Evolutionary conservation across 2,797 vertebrate species (phyloP).

Genomic region (Manis pentadactyla): DNA sequence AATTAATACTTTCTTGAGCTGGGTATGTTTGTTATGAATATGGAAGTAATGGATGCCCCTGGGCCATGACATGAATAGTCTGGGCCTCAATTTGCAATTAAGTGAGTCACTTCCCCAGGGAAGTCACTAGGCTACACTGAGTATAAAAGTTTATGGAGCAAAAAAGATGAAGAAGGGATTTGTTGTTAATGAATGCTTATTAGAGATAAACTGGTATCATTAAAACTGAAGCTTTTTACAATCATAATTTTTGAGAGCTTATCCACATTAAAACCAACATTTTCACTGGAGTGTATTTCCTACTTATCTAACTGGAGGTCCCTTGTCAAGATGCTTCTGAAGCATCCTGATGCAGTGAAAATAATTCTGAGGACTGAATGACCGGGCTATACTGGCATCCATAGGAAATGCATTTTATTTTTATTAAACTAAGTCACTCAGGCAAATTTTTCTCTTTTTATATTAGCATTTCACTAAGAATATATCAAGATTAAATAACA

Average conservation of each 20-base stretch:
- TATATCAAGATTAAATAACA: not conserved
- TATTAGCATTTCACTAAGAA: not conserved
- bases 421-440: not conserved
- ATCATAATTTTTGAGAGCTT: not conserved
- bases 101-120: not conserved
- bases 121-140: not conserved
- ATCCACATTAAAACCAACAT: not conserved
- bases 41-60: not conserved
- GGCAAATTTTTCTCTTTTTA: not conserved
- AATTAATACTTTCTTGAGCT: not conserved
- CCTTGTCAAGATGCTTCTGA: not conserved
- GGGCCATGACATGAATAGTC: not conserved
- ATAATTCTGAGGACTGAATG: not conserved
- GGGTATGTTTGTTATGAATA: not conserved
- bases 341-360: not conserved
- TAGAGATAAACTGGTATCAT: not conserved
- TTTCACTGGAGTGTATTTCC: not conserved
- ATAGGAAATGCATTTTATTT: not conserved
- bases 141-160: not conserved
- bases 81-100: not conserved
- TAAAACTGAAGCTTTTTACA: constrained; percentile 17
- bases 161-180: not conserved
- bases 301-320: not conserved
- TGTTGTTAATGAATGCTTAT: not conserved
- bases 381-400: not conserved